phyloP scores from a whole-genome alignment of 2,113 vertebrate species.

The Nanorana parkeri region DNA sequence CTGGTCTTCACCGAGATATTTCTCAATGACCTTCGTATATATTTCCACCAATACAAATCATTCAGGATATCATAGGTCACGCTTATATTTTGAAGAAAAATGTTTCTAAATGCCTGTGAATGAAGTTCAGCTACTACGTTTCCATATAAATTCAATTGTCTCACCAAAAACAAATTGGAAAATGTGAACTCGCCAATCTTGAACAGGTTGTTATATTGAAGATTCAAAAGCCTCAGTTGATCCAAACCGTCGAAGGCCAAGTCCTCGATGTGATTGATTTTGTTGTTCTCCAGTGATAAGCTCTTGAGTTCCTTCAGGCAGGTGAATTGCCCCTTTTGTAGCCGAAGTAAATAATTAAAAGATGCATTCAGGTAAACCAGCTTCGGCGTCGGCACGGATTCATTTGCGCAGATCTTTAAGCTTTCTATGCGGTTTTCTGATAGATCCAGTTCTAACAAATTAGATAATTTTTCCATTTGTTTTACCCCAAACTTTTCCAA shows the following conservation, averaged over 20 bases:
- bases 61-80: not conserved
- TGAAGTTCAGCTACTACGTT: not conserved
- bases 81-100: not conserved
- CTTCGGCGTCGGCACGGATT: slow-evolving; percentile 53
- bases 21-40: not conserved
- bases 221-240: slow-evolving; percentile 48
- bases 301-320: slow-evolving; percentile 58
- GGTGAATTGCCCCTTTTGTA: slow-evolving; percentile 58
- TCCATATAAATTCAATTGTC: slow-evolving; percentile 16
- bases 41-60: not conserved
- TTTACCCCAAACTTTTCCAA: not conserved
- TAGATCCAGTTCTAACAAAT: slow-evolving; percentile 10
- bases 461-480: not conserved
- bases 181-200: not conserved
- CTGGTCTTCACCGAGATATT: not conserved
- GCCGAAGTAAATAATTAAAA: slow-evolving; percentile 35
- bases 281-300: slow-evolving; percentile 49
- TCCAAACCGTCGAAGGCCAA: slow-evolving; percentile 52
- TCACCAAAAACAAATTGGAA: slow-evolving; percentile 10
- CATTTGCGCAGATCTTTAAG: slow-evolving; percentile 17
- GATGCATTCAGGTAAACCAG: slow-evolving; percentile 48
- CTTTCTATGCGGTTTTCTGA: slow-evolving; percentile 29
- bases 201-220: slow-evolving; percentile 36
- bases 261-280: slow-evolving; percentile 47
- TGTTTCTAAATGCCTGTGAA: not conserved